Percentiles rank a stretch among this genome's conserved stretches.
These are phyloP conservation scores for Neotoxoptera formosana DNA, from an alignment of 1,140 invertebrate species.

Conservation along the genomic window DNA sequence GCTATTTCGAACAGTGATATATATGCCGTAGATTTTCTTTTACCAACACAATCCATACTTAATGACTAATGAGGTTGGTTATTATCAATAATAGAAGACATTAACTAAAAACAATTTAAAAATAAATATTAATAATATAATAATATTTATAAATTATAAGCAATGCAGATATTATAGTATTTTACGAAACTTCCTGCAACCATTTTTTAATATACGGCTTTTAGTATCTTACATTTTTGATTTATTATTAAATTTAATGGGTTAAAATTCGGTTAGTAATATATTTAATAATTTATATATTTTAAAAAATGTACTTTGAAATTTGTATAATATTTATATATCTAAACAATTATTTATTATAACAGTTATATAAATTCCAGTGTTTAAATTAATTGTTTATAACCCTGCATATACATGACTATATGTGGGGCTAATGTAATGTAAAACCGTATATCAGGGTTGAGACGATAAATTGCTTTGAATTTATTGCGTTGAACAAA, in stretches of 20 bases:
- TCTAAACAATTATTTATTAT: too few relatives aligned
- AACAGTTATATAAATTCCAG: neutral
- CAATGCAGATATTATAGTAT: neutral
- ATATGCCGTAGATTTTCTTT: neutral
- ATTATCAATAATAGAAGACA: neutral
- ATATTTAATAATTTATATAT: neutral
- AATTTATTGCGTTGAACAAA: constrained; percentile 13
- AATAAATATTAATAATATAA: neutral
- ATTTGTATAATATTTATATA: neutral
- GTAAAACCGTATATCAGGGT: neutral
- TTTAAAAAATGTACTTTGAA: neutral
- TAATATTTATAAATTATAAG: neutral
- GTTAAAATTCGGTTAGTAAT: neutral
- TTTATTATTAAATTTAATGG: neutral
- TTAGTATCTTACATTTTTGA: neutral
- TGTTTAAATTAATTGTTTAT: constrained; percentile 27
- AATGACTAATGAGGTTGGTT: neutral
- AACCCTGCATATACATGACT: neutral
- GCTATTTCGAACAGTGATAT: neutral
- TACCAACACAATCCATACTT: neutral
- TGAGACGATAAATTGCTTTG: neutral
- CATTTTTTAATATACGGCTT: neutral
- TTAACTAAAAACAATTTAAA: neutral
- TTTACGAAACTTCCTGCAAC: neutral
- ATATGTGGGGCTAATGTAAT: neutral